These are phyloP conservation scores for Microchrysa polita DNA, from an alignment of 2,888 invertebrate genomes.

Conservation along the genomic window DNA sequence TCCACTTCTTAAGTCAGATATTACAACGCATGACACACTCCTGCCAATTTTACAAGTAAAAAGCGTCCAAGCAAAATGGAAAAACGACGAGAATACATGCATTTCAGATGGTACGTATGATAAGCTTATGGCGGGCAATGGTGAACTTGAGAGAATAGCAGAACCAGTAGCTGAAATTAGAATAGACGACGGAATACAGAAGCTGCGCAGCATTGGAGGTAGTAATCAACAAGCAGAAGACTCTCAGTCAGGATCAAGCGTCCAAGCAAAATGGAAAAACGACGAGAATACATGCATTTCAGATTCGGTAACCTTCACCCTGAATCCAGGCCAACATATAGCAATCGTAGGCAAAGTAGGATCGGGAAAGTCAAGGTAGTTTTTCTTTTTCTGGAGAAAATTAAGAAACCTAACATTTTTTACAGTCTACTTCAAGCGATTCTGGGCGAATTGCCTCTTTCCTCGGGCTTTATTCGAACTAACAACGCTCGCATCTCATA, in stretches of 20 bases:
- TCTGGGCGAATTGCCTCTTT: conserved; percentile 66
- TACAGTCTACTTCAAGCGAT: conserved; percentile 67
- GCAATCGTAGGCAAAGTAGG: conserved; percentile 80
- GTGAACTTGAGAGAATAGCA: not conserved
- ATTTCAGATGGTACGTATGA: conserved; percentile 68
- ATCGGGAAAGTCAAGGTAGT: conserved; percentile 69
- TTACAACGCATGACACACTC: too few relatives aligned
- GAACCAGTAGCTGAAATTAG: not conserved
- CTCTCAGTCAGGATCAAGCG: conserved; percentile 71
- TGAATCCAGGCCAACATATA: conserved; percentile 71
- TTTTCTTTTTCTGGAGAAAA: not conserved
- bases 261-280: conserved; percentile 76
- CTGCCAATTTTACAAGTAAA: conserved; percentile 60
- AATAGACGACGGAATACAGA: not conserved
- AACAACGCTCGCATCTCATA: conserved; percentile 72
- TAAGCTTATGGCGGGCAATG: not conserved
- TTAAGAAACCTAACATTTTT: too few relatives aligned
- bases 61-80: conserved; percentile 77
- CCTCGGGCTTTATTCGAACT: conserved; percentile 68
- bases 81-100: conserved; percentile 69
- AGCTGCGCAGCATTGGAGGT: conserved; percentile 52
- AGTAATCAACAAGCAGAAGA: conserved; percentile 66
- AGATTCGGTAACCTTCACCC: conserved; percentile 72
- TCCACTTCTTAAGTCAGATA: not conserved
- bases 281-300: conserved; percentile 73